Percentiles rank a stretch among this genome's conserved stretches.
Conservation (phyloP, 2,888 invertebrate genomes). For the Amblyjoppa proteus region DNA sequence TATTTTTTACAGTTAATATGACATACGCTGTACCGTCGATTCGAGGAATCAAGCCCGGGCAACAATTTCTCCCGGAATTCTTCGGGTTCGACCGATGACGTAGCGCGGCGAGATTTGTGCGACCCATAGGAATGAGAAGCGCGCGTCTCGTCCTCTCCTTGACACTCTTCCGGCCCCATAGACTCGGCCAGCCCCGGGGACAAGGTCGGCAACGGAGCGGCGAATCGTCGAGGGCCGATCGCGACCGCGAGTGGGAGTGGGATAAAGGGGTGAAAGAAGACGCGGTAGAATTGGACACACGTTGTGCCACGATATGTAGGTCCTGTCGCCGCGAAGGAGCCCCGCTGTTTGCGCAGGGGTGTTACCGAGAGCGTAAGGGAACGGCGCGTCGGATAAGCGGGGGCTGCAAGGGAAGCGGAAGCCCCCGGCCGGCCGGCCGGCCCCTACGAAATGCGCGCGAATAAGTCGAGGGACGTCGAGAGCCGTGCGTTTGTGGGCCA, state of each 20-base stretch:
- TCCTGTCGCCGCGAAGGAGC: neutral
- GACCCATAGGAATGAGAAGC: constrained; percentile 59
- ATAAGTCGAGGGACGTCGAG: constrained; percentile 1
- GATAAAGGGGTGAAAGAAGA: neutral
- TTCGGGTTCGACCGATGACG: neutral
- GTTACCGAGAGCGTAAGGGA: neutral
- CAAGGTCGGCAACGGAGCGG: constrained; percentile 62
- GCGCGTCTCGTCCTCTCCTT: constrained; percentile 54
- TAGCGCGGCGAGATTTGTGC: constrained; percentile 30
- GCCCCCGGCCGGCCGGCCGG: neutral
- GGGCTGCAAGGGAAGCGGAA: neutral
- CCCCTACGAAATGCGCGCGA: neutral
- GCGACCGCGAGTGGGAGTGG: constrained; percentile 4
- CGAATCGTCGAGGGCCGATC: constrained; percentile 31
- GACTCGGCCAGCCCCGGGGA: constrained; percentile 48
- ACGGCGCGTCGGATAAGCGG: neutral
- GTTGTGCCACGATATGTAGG: neutral
- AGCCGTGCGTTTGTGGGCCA: constrained; percentile 34
- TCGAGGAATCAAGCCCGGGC: neutral
- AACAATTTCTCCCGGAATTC: neutral
- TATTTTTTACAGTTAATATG: too few species aligned
- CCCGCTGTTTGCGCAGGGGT: neutral
- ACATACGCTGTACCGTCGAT: neutral
- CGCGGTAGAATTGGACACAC: neutral
- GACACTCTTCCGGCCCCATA: constrained; percentile 55